These are phyloP conservation scores for Stichodactyla helianthus DNA, from an alignment of 64 coral and sea anemone genomes.

Conservation along the genomic window DNA sequence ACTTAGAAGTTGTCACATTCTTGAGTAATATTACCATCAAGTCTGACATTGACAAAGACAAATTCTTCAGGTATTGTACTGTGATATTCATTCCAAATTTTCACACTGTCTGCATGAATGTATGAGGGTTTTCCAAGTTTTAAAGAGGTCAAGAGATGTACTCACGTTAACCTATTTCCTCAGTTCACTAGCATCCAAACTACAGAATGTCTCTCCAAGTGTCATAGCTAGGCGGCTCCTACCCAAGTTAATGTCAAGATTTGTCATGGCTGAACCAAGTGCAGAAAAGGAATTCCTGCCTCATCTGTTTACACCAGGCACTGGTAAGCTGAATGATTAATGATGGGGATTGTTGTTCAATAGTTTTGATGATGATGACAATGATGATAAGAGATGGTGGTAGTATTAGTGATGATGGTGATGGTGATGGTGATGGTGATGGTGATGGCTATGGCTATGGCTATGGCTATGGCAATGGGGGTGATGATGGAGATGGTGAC, in stretches of 20 bases:
- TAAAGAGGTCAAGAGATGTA: neutral
- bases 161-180: neutral
- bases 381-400: neutral
- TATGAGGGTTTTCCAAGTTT: neutral
- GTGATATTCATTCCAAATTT: neutral
- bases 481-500: neutral
- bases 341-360: too few species aligned
- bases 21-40: conserved; percentile 84
- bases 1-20: conserved; percentile 72
- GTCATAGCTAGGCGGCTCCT: conserved; percentile 73
- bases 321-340: conserved; percentile 35
- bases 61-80: conserved; percentile 80
- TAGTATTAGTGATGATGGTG: neutral
- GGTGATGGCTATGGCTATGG: neutral
- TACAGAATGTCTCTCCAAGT: conserved; percentile 61
- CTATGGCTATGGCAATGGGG: neutral
- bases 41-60: conserved; percentile 79
- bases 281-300: conserved; percentile 74
- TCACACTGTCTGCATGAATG: neutral
- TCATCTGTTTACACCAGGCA: conserved; percentile 57
- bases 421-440: neutral
- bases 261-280: conserved; percentile 78
- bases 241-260: conserved; percentile 61
- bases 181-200: conserved; percentile 71
- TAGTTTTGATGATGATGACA: neutral